Evolutionary conservation across 2,888 invertebrate genomes (phyloP).

Genomic region (Caenorhabditis drosophilae): DNA sequence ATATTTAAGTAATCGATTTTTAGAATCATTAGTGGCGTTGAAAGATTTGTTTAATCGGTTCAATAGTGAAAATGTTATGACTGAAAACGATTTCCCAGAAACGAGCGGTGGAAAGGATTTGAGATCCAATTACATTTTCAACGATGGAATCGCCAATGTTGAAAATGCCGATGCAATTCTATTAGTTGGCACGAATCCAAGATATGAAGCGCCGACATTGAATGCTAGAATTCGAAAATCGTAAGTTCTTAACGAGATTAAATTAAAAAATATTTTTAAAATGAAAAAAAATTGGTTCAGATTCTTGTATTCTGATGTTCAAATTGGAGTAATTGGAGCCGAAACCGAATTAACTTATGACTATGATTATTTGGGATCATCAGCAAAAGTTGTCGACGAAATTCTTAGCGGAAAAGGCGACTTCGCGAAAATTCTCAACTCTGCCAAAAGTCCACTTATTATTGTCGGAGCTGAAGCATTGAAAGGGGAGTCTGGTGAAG

Average conservation of each 20-base stretch:
- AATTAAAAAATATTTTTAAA: neutral
- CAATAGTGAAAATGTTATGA: constrained; percentile 85
- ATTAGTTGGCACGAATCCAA: constrained; percentile 92
- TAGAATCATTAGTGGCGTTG: constrained; percentile 79
- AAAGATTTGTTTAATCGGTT: constrained; percentile 89
- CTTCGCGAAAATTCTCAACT: constrained; percentile 56
- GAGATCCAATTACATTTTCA: constrained; percentile 82
- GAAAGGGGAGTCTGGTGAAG: constrained; percentile 78
- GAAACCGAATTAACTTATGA: constrained; percentile 90
- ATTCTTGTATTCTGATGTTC: constrained; percentile 89
- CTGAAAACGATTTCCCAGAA: constrained; percentile 85
- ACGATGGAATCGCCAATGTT: constrained; percentile 85
- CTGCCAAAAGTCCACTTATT: constrained; percentile 85
- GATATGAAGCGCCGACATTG: constrained; percentile 93
- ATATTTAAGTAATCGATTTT: too few relatives aligned
- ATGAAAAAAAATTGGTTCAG: constrained; percentile 54
- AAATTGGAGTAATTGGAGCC: constrained; percentile 85
- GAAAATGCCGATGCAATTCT: constrained; percentile 92
- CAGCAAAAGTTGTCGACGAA: constrained; percentile 79
- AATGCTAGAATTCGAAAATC: constrained; percentile 94
- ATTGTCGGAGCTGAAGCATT: constrained; percentile 88
- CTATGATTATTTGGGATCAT: constrained; percentile 86
- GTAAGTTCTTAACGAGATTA: constrained; percentile 31
- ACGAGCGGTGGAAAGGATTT: constrained; percentile 63
- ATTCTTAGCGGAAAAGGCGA: constrained; percentile 78